Percentiles rank a stretch among this genome's conserved stretches.
Conservation (phyloP, 2,888 invertebrate species). For the Lycophotia porphyrea region DNA sequence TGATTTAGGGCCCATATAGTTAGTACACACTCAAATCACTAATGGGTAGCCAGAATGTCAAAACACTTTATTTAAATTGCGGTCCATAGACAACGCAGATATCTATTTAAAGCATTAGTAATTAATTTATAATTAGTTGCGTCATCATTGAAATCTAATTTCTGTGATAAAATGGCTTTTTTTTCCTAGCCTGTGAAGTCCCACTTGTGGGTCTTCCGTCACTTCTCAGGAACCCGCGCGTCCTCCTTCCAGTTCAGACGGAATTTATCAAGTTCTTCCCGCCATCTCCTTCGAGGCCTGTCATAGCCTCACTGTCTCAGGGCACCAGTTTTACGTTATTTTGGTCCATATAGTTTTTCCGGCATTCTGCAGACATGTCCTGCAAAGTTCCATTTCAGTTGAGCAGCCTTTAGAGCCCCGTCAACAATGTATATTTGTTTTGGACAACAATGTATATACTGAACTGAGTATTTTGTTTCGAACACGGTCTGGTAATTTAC, state of each 20-base stretch:
- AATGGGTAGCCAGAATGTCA: background rate
- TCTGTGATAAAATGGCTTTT: background rate
- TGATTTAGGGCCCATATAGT: background rate
- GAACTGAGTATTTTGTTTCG: background rate
- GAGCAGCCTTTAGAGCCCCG: background rate
- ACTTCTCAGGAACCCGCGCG: background rate
- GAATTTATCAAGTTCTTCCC: background rate
- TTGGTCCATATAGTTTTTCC: background rate
- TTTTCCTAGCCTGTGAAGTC: background rate
- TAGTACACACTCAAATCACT: background rate
- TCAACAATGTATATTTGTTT: background rate
- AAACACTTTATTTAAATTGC: background rate
- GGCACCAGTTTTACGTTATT: background rate
- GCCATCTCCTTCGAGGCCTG: background rate
- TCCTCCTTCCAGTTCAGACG: background rate
- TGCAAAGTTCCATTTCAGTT: background rate
- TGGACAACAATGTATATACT: too few species aligned
- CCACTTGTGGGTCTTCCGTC: background rate
- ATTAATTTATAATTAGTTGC: background rate
- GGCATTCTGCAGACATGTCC: background rate
- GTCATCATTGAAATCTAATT: background rate
- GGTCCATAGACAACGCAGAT: background rate
- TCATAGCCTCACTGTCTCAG: background rate
- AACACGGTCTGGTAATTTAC: background rate
- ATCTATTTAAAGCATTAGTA: background rate